Conservation (phyloP, 2,113 vertebrate genomes). For the Ophiodon elongatus region DNA sequence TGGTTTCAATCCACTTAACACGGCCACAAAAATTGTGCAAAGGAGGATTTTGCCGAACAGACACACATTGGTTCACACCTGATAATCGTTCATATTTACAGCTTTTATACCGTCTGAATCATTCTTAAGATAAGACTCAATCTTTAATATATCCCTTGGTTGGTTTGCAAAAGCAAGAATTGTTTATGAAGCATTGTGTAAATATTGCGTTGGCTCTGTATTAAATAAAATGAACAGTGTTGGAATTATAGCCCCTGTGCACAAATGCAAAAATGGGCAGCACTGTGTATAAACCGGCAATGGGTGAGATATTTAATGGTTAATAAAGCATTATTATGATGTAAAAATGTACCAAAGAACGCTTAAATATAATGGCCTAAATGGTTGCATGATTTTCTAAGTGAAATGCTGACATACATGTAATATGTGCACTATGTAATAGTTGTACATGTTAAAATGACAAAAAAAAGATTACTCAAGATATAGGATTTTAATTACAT, state of each 20-base stretch:
- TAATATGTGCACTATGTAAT: background rate
- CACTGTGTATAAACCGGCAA: background rate
- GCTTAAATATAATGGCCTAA: background rate
- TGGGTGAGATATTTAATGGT: background rate
- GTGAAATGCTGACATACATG: background rate
- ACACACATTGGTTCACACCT: conserved; percentile 13
- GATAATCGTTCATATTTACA: conserved; percentile 20
- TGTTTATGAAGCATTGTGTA: background rate
- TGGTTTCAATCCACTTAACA: conserved; percentile 61
- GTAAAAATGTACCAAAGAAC: background rate
- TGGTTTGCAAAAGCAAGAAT: background rate
- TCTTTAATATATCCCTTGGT: background rate
- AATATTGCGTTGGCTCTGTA: background rate
- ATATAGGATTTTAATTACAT: background rate
- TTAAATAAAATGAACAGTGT: background rate
- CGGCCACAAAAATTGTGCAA: conserved; percentile 38
- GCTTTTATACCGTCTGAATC: background rate
- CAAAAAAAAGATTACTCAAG: too few relatives aligned
- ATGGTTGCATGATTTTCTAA: background rate
- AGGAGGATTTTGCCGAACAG: background rate
- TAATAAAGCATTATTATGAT: background rate
- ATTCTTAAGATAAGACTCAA: background rate
- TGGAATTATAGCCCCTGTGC: background rate
- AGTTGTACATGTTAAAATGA: background rate
- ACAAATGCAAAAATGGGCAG: background rate